Evolutionary conservation across 2,888 invertebrate species (phyloP).

Genomic region (Lobophora halterata): DNA sequence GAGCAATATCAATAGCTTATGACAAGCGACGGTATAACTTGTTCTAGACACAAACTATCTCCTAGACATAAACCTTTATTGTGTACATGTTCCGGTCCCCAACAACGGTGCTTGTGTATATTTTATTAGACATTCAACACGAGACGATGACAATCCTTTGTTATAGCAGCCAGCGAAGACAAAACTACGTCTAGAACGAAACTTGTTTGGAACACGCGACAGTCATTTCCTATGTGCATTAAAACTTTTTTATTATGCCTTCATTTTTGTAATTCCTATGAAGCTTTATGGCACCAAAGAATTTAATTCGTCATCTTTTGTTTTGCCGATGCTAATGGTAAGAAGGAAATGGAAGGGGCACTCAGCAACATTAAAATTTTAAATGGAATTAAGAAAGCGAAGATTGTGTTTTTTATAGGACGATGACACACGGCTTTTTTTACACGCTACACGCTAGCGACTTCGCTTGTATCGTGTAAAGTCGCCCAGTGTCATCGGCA

Average conservation of each 20-base stretch:
- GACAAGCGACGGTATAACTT: conserved; percentile 1
- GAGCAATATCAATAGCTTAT: conserved; percentile 4
- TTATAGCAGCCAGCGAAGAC: conserved; percentile 25
- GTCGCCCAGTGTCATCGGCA: too few relatives aligned
- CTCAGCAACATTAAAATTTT: conserved; percentile 14
- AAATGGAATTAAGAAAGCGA: conserved; percentile 18
- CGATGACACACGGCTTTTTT: too few relatives aligned
- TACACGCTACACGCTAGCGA: too few relatives aligned
- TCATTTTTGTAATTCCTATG: conserved; percentile 25
- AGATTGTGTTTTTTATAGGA: neutral
- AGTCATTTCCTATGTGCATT: conserved; percentile 39
- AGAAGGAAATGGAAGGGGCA: conserved; percentile 14
- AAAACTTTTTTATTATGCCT: conserved; percentile 40
- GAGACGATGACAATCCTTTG: conserved; percentile 20
- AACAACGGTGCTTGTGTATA: conserved; percentile 26
- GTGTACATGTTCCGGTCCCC: conserved; percentile 24
- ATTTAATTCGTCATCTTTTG: conserved; percentile 24
- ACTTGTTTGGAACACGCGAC: conserved; percentile 35
- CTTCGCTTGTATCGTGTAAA: too few relatives aligned
- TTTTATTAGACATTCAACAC: conserved; percentile 28
- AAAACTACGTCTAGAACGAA: conserved; percentile 29
- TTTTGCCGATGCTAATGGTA: conserved; percentile 14
- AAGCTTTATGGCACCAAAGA: conserved; percentile 24
- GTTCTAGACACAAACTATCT: conserved; percentile 13
- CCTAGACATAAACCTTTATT: conserved; percentile 28